Conservation (phyloP, 2,888 invertebrate genomes). For the Coecobrya sp. region DNA sequence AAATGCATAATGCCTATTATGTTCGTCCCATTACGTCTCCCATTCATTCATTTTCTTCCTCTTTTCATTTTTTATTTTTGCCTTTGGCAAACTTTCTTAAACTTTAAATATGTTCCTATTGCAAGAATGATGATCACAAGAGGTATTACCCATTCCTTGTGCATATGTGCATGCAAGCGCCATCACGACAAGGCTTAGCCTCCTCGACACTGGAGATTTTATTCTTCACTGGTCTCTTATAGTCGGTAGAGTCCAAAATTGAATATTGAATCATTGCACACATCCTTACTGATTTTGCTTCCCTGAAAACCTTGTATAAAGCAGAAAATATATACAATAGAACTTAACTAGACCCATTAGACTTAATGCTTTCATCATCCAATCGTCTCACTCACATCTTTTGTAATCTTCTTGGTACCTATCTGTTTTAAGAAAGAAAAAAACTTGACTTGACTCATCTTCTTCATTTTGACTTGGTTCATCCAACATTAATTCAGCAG, state of each 20-base stretch:
- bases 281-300: slow-evolving; percentile 13
- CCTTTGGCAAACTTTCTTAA: slow-evolving; percentile 49
- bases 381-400: neutral
- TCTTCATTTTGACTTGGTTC: neutral
- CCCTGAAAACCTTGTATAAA: neutral
- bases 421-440: neutral
- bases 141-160: neutral
- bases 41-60: slow-evolving; percentile 19
- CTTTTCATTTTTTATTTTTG: slow-evolving; percentile 26
- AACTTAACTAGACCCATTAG: slow-evolving; percentile 1
- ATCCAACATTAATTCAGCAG: neutral
- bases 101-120: neutral
- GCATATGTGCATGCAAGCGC: neutral
- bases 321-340: neutral
- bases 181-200: neutral
- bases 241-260: neutral
- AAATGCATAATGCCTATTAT: neutral
- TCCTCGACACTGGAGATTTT: slow-evolving; percentile 6
- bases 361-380: slow-evolving; percentile 40
- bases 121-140: neutral
- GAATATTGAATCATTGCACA: neutral
- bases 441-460: neutral
- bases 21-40: neutral
- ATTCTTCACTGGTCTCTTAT: neutral
- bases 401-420: slow-evolving; percentile 17